phyloP scores from a whole-genome alignment of 2,888 invertebrate genomes.

The Gnatocerus cornutus region DNA sequence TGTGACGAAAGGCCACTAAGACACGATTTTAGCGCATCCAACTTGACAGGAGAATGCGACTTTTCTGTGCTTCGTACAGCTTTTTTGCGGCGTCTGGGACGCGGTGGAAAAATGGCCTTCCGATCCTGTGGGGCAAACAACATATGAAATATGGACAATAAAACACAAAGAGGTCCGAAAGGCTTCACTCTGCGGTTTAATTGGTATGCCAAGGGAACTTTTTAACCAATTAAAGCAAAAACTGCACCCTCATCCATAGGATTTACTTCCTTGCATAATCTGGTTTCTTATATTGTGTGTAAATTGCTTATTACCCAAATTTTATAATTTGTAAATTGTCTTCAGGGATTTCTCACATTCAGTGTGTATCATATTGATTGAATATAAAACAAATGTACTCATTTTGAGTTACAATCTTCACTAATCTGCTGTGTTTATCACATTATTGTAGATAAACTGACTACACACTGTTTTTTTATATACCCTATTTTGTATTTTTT shows the following conservation, averaged over 20 bases:
- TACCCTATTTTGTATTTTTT: too few species aligned
- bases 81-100: constrained; percentile 71
- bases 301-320: too few species aligned
- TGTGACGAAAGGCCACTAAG: constrained; percentile 63
- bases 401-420: too few species aligned
- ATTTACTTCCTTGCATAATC: too few species aligned
- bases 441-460: too few species aligned
- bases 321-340: not conserved
- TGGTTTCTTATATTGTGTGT: too few species aligned
- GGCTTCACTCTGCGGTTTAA: constrained; percentile 35
- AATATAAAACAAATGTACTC: too few species aligned
- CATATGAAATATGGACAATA: constrained; percentile 40
- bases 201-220: constrained; percentile 32
- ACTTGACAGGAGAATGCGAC: constrained; percentile 59
- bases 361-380: too few species aligned
- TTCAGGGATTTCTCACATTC: not conserved
- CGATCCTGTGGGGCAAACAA: constrained; percentile 73
- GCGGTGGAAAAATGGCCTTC: constrained; percentile 80
- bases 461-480: too few species aligned
- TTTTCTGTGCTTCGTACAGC: constrained; percentile 53
- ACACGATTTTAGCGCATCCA: constrained; percentile 67
- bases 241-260: not conserved
- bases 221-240: constrained; percentile 27
- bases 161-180: constrained; percentile 22
- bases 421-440: too few species aligned